phyloP scores from a whole-genome alignment of 2,888 invertebrate species.

The Stramonita haemastoma region DNA sequence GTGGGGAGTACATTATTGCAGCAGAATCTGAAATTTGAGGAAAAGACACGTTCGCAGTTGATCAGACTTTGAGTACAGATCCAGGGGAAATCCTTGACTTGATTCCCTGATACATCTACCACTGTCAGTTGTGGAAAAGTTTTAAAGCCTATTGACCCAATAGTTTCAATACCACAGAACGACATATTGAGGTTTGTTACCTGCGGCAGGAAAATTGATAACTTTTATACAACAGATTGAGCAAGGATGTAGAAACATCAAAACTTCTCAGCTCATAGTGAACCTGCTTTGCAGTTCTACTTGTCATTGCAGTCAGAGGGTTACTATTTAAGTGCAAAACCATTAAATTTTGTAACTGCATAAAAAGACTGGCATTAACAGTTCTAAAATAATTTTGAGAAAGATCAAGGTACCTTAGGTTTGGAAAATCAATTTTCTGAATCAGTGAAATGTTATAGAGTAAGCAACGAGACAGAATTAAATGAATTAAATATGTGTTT shows the following conservation, averaged over 20 bases:
- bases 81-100: not conserved
- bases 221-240: not conserved
- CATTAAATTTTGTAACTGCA: not conserved
- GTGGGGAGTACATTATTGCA: not conserved
- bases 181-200: not conserved
- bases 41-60: not conserved
- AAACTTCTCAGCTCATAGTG: not conserved
- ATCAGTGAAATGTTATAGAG: not conserved
- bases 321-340: not conserved
- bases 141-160: not conserved
- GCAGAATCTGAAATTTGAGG: slow-evolving; percentile 9
- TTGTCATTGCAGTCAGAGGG: not conserved
- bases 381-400: not conserved
- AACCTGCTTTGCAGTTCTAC: not conserved
- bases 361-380: not conserved
- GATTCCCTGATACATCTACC: not conserved
- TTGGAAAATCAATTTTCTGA: not conserved
- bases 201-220: not conserved
- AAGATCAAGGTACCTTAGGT: not conserved
- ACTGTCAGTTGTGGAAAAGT: not conserved
- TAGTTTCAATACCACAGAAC: not conserved
- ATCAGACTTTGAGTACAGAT: not conserved
- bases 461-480: not conserved
- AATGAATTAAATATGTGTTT: not conserved
- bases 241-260: not conserved